Evolutionary conservation across 2,888 invertebrate genomes (phyloP).

Genomic region (Ennomos quercinarius): DNA sequence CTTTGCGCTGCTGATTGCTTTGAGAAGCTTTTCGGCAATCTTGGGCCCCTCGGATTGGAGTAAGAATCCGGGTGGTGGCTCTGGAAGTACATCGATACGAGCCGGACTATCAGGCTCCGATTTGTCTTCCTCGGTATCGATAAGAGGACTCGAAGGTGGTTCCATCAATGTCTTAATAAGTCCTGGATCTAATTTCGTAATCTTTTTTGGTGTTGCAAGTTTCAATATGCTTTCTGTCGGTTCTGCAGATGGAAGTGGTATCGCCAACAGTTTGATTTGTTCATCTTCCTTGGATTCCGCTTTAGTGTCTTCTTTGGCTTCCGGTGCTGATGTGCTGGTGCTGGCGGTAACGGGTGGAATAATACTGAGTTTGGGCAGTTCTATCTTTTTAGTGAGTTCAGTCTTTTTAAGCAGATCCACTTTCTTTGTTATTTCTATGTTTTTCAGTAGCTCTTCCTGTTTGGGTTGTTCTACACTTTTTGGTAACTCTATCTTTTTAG

Average conservation of each 20-base stretch:
- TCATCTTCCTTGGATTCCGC: conserved; percentile 43
- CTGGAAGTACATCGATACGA: conserved; percentile 78
- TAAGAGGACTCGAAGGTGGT: conserved; percentile 72
- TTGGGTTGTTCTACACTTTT: conserved; percentile 36
- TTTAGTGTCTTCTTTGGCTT: conserved; percentile 30
- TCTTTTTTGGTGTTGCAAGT: conserved; percentile 53
- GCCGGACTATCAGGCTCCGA: conserved; percentile 81
- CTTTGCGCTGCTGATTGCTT: conserved; percentile 86
- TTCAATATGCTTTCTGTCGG: conserved; percentile 47
- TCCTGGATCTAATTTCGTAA: conserved; percentile 60
- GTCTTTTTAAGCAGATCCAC: conserved; percentile 17
- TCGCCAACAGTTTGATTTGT: conserved; percentile 48
- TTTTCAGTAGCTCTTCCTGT: conserved; percentile 27
- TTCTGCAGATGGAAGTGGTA: conserved; percentile 54
- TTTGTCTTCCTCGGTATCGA: conserved; percentile 80
- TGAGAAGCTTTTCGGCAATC: conserved; percentile 87
- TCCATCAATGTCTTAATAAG: conserved; percentile 58
- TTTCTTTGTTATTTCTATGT: conserved; percentile 14
- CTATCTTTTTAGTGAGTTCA: conserved; percentile 24
- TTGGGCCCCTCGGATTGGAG: conserved; percentile 83
- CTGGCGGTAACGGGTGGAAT: conserved; percentile 26
- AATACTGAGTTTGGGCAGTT: conserved; percentile 30
- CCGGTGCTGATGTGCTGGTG: conserved; percentile 21
- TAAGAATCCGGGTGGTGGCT: conserved; percentile 78
- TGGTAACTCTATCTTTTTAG: conserved; percentile 32